phyloP scores from a whole-genome alignment of 2,113 vertebrate genomes.

The Tyto alba region DNA sequence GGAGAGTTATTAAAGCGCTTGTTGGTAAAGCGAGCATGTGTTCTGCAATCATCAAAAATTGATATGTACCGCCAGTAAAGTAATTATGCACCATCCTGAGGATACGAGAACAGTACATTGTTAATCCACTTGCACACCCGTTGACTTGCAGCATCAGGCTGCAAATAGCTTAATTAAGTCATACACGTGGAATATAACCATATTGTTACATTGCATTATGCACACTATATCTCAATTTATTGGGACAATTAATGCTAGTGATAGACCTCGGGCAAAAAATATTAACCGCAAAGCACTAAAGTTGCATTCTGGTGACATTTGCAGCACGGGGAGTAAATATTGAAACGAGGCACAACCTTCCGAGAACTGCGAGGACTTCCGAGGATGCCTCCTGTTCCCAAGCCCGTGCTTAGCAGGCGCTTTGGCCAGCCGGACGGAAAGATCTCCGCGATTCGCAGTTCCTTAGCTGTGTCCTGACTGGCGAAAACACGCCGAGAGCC shows the following conservation, averaged over 20 bases:
- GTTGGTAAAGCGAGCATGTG: slow-evolving; percentile 78
- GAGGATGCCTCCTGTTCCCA: background rate
- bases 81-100: slow-evolving; percentile 83
- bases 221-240: slow-evolving; percentile 81
- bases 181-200: slow-evolving; percentile 79
- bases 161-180: slow-evolving; percentile 87
- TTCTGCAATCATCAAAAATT: slow-evolving; percentile 85
- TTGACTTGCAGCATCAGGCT: slow-evolving; percentile 81
- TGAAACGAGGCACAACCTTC: background rate
- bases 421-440: background rate
- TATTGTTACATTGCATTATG: slow-evolving; percentile 76
- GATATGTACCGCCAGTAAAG: slow-evolving; percentile 82
- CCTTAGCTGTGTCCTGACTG: background rate
- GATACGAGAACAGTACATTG: slow-evolving; percentile 76
- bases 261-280: slow-evolving; percentile 68
- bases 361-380: background rate
- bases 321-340: background rate
- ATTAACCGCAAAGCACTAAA: slow-evolving; percentile 36
- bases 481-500: background rate
- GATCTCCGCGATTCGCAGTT: fast-evolving
- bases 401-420: background rate
- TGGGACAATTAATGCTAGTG: slow-evolving; percentile 77
- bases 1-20: slow-evolving; percentile 78
- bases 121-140: slow-evolving; percentile 83
- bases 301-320: slow-evolving; percentile 58